Evolutionary conservation across 2,797 vertebrate species (phyloP), one percentile per base, ranked within the genome.

Genomic region (Setipinna tenuifilis): DNA sequence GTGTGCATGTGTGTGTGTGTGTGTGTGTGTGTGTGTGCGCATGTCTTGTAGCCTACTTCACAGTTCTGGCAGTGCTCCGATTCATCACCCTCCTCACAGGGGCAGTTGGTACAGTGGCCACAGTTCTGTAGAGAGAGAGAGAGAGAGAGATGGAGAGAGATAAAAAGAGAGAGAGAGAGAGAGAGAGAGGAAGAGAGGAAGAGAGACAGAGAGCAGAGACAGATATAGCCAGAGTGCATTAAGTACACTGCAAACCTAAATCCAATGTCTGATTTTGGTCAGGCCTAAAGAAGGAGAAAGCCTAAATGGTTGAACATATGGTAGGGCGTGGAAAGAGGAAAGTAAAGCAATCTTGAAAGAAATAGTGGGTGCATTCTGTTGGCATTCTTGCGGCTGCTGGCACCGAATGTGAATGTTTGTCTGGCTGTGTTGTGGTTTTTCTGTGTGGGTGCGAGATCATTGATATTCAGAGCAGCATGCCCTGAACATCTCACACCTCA

Each of bases 31-130:
- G 71, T 44, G 71, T 78, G 71, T 19, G 68, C 17, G 68, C 14
- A 11, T 59, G 58, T 11, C 58, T 59, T 28, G 19, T 44, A 17
- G 82, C 93, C 93, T 91, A 96, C 97, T 85, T 96, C 91, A 87
- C 97, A 98, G 88, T 92, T 92, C 46, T 94, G 89, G 19, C 97
- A 97, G 65, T 96, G 94, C 14, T 93, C 94, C 0, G 94, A 95
- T 81, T 89, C 86, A 1, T 95, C 93, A 78, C 92, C 94, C 12
- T 92, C 94, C 82, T 94, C 92, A 87, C 95, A 96, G 0, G 94
- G 95, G 57, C 95, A 96, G 10, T 88, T 83, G 3, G 88, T 92
- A 88, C 95, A 96, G 85, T 23, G 11, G 4, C 48, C 84, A 85
- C 95, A 96, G 88, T 92, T 90, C 95, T 96, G 59, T 57, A 80